Evolutionary conservation across 2,797 vertebrate genomes (phyloP).

Genomic region (Hapalemur alaotrensis): DNA sequence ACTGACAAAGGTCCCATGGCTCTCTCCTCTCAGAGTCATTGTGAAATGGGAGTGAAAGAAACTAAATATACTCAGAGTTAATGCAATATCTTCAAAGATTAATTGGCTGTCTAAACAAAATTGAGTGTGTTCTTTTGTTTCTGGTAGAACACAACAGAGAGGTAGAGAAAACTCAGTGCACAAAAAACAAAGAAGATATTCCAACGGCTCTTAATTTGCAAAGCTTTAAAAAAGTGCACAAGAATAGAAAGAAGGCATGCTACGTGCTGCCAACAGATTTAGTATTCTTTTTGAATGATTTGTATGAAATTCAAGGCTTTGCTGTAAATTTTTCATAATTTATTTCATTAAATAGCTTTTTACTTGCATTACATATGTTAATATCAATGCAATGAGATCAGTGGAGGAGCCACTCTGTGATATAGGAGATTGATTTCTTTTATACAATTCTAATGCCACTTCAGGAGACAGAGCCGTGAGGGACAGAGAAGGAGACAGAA

Average conservation of each 20-base stretch:
- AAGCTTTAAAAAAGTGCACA: not conserved
- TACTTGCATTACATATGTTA: not conserved
- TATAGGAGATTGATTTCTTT: not conserved
- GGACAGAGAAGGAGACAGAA: not conserved
- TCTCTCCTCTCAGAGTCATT: not conserved
- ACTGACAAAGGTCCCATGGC: not conserved
- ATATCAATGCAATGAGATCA: not conserved
- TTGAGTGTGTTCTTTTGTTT: not conserved
- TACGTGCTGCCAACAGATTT: not conserved
- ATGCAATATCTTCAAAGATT: not conserved
- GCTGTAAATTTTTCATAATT: constrained; percentile 29
- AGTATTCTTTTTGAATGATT: not conserved
- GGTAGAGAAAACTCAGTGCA: not conserved
- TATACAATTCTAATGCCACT: not conserved
- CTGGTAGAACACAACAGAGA: not conserved
- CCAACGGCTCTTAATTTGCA: not conserved
- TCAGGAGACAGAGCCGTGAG: not conserved
- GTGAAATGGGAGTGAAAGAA: not conserved
- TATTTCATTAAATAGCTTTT: constrained; percentile 22
- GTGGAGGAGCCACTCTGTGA: not conserved
- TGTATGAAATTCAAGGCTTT: constrained; percentile 14
- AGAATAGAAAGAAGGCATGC: not conserved
- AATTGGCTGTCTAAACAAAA: not conserved
- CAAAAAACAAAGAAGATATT: not conserved
- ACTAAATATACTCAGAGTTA: not conserved